Evolutionary conservation across 2,113 vertebrate genomes (phyloP).

Genomic region (Nothocercus julius): DNA sequence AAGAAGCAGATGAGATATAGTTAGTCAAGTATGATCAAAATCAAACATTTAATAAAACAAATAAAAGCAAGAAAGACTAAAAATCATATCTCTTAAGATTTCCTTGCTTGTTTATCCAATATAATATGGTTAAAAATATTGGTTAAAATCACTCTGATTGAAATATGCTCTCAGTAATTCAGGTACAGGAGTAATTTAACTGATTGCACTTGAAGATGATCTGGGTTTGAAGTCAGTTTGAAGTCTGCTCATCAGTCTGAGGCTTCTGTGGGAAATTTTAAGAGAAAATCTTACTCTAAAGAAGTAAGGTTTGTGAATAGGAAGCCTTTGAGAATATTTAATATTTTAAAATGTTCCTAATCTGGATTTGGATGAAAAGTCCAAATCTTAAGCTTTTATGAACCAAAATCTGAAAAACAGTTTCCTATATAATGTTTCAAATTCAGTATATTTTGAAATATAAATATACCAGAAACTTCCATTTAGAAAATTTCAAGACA

Average conservation of each 20-base stretch:
- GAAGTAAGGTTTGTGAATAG: background rate
- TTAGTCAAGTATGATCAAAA: background rate
- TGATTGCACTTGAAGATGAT: background rate
- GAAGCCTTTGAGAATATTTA: background rate
- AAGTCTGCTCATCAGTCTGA: background rate
- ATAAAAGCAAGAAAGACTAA: background rate
- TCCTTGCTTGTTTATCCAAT: background rate
- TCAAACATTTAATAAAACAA: background rate
- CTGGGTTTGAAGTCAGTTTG: background rate
- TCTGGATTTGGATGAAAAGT: background rate
- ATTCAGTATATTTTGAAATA: background rate
- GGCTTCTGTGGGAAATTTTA: background rate
- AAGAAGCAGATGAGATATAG: background rate
- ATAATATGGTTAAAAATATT: background rate
- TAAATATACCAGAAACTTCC: accelerated
- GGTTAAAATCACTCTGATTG: background rate
- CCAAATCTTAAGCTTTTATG: background rate
- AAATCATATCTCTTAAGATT: background rate
- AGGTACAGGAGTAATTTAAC: background rate
- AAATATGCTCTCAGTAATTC: background rate
- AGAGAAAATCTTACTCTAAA: background rate
- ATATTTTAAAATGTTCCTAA: background rate
- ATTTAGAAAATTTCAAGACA: background rate
- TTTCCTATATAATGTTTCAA: background rate
- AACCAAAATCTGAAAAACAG: background rate